Conservation (phyloP, 2,113 vertebrate species). For the Pachypanchax playfairii region DNA sequence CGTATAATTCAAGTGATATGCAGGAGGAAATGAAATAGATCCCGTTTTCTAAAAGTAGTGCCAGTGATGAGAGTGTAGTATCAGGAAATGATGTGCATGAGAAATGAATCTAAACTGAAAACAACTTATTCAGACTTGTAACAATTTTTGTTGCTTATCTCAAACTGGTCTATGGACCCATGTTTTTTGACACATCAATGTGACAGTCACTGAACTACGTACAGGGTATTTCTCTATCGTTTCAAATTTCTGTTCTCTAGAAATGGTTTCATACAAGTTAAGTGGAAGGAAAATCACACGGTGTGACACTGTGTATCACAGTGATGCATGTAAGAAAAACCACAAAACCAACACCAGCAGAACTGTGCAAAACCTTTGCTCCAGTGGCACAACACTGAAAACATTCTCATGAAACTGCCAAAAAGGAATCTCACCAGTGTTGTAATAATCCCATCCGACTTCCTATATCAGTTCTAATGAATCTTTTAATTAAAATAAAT, state of each 20-base stretch:
- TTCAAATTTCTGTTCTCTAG: conserved; percentile 17
- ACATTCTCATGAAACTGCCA: background rate
- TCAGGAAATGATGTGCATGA: conserved; percentile 48
- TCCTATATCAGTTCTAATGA: background rate
- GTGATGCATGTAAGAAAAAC: conserved; percentile 32
- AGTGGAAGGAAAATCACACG: background rate
- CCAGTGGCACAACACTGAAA: conserved; percentile 7
- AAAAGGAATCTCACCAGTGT: background rate
- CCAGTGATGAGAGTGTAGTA: conserved; percentile 58
- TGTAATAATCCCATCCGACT: background rate
- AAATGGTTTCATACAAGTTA: conserved; percentile 24
- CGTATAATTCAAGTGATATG: conserved; percentile 75
- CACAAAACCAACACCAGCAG: background rate
- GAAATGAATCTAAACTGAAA: conserved; percentile 58
- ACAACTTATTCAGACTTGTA: conserved; percentile 9
- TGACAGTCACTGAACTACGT: background rate
- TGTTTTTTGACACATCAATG: conserved; percentile 9
- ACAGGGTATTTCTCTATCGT: background rate
- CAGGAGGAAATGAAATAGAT: conserved; percentile 80
- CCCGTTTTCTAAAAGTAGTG: conserved; percentile 65
- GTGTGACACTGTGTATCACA: conserved; percentile 12
- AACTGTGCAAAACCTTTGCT: conserved; percentile 7
- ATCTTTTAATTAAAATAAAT: background rate
- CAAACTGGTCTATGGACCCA: background rate
- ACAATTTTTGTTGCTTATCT: background rate